Evolutionary conservation across 2,888 invertebrate species (phyloP).

Genomic region (Phorcus lineatus): DNA sequence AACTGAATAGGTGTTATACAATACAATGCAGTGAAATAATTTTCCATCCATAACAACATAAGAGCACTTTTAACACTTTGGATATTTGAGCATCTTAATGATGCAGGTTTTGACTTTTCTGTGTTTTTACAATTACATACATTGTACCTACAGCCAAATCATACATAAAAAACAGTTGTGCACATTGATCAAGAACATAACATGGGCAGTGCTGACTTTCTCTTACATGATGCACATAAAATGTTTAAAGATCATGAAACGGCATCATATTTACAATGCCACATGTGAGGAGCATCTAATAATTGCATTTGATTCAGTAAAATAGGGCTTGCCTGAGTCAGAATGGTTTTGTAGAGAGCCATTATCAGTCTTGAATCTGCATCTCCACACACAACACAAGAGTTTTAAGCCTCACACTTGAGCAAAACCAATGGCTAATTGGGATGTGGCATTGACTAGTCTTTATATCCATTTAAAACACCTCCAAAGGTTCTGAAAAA

Average conservation of each 20-base stretch:
- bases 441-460: not conserved
- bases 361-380: not conserved
- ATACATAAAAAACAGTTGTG: not conserved
- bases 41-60: constrained; percentile 13
- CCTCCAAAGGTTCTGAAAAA: too few species aligned
- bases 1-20: too few species aligned
- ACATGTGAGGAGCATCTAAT: not conserved
- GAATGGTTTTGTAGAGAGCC: not conserved
- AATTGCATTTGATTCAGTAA: constrained; percentile 18
- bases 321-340: constrained; percentile 2
- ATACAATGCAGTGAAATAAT: not conserved
- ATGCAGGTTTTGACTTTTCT: constrained; percentile 15
- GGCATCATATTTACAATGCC: constrained; percentile 16
- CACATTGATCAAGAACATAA: not conserved
- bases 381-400: not conserved
- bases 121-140: not conserved
- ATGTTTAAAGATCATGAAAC: not conserved
- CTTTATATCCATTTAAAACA: not conserved
- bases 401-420: not conserved
- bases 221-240: constrained; percentile 4
- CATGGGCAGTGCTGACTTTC: constrained; percentile 15
- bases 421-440: constrained; percentile 1
- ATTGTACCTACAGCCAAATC: not conserved
- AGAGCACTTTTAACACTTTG: constrained; percentile 19
- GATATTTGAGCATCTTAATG: constrained; percentile 9